Evolutionary conservation across 2,797 vertebrate genomes (phyloP), one percentile per base, ranked within the genome.

Genomic region (Microctenopoma lineatum): DNA sequence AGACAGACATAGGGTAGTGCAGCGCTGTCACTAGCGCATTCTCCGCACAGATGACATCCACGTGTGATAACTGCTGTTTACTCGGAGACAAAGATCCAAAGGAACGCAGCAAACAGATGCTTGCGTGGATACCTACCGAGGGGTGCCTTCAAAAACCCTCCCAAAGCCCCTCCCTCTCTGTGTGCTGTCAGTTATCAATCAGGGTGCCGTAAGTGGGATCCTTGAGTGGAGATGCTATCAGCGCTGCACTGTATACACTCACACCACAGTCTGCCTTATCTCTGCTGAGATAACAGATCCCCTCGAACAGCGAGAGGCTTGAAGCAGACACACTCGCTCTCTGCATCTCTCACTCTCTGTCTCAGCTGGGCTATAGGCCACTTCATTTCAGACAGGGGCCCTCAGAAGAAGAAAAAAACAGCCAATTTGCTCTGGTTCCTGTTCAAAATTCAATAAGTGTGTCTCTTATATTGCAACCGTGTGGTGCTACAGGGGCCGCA

Each of bases 211-310:
- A 94, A 94, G 93, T 94, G 90, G 90, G 89, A 92, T 92, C 91
- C 93, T 94, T 91, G 87, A 94, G 92, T 72, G 46, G 68, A 93
- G 93, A 94, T 94, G 81, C 82, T 94, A 94, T 95, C 94, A 92
- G 86, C 53, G 46, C 78, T 64, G 80, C 85, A 82, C 91, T 87
- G 83, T 92, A 92, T 90, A 88, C 85, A 87, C 92, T 93, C 92
- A 94, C 94, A 94, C 93, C 91, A 91, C 89, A 87, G 88, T 80
- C 83, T 86, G 75, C 77, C 88, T 94, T 94, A 95, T 95, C 94
- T 94, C 60, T 15, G 25, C 61, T 55, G 75, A 89, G 90, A 90
- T 91, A 93, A 91, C 89, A 84, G 80, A 87, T 92, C 84, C 84
- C 87, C 85, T 85, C 79, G 73, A 71, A 87, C 89, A 79, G 86